These are phyloP conservation scores for Phalacrocorax pelagicus DNA, from an alignment of 2,113 vertebrate genomes.

Conservation along the genomic window DNA sequence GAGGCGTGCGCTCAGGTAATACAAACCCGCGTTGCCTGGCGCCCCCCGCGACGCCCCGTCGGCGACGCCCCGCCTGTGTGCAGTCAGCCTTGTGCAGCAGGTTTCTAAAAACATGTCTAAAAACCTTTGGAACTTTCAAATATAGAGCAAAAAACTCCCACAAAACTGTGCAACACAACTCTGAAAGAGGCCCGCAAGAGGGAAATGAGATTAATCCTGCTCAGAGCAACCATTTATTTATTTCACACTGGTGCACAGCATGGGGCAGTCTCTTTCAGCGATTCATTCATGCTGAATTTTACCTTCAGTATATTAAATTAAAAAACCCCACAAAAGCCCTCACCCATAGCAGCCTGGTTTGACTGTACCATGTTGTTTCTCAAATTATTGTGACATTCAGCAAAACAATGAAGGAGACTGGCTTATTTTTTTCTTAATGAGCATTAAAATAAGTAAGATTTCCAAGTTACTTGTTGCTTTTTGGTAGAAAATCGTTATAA, in stretches of 20 bases:
- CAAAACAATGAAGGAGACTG: background rate
- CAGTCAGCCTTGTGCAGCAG: background rate
- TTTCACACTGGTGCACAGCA: background rate
- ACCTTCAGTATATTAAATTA: background rate
- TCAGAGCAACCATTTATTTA: background rate
- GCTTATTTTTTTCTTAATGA: background rate
- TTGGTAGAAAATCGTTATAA: background rate
- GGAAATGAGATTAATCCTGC: background rate
- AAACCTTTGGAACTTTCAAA: background rate
- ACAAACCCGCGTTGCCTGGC: rapidly evolving
- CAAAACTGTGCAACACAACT: background rate
- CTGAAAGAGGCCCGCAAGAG: background rate
- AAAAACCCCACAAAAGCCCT: background rate
- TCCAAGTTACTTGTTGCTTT: background rate
- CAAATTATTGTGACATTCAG: background rate
- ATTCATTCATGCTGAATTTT: background rate
- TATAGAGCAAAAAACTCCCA: background rate
- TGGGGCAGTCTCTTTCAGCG: background rate
- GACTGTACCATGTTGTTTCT: background rate
- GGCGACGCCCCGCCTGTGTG: background rate
- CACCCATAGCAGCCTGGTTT: background rate
- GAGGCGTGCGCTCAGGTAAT: too few species aligned
- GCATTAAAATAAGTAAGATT: background rate
- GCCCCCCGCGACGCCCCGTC: too few species aligned
- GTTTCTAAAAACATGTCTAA: background rate